Percentiles rank a stretch among this genome's conserved stretches.
phyloP scores from a whole-genome alignment of 2,797 vertebrate genomes.

The Heterohyrax brucei region DNA sequence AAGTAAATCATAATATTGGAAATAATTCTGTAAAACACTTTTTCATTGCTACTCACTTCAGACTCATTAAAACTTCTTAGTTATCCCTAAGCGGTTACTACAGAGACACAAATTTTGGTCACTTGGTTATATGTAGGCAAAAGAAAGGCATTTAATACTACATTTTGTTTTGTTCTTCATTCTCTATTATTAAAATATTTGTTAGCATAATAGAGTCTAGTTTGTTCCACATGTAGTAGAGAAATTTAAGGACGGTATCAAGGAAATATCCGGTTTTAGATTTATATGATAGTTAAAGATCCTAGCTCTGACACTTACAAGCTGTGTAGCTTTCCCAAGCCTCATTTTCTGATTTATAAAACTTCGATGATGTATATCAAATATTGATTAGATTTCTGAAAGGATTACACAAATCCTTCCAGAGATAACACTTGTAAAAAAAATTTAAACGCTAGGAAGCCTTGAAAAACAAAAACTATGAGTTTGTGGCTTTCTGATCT shows the following conservation, averaged over 20 bases:
- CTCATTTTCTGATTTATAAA: conserved; percentile 34
- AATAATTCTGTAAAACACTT: conserved; percentile 1
- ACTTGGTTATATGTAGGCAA: background rate
- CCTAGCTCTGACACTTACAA: background rate
- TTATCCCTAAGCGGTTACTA: background rate
- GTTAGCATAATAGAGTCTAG: background rate
- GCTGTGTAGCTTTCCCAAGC: background rate
- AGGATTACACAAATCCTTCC: background rate
- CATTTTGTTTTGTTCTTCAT: background rate
- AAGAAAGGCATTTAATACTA: conserved; percentile 40
- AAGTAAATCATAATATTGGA: conserved; percentile 36
- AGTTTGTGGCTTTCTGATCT: conserved; percentile 22
- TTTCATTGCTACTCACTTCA: background rate
- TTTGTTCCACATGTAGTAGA: background rate
- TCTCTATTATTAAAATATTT: conserved; percentile 53
- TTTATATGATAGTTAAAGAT: conserved; percentile 47
- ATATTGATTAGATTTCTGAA: background rate
- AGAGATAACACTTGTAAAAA: conserved; percentile 28
- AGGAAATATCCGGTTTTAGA: conserved; percentile 2
- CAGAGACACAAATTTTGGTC: conserved; percentile 7
- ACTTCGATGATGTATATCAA: background rate
- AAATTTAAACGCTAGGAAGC: background rate
- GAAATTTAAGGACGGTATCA: background rate
- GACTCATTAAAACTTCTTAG: background rate
- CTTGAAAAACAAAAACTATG: background rate